Conservation (phyloP, 2,888 invertebrate genomes). For the Harpagoxenus sublaevis region DNA sequence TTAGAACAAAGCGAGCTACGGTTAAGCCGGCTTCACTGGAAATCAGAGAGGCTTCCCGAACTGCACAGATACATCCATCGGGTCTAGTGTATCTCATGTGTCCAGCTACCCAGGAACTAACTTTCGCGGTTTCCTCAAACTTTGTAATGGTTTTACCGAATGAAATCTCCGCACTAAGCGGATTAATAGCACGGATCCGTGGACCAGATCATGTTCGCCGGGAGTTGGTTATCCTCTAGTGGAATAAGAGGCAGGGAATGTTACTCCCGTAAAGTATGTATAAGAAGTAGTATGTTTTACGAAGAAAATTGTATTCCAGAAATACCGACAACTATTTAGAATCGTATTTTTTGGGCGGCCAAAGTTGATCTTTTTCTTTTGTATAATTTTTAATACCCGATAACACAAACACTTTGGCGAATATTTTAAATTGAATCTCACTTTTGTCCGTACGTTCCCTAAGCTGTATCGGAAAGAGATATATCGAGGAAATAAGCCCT, state of each 20-base stretch:
- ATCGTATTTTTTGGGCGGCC: neutral
- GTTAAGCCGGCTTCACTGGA: constrained; percentile 30
- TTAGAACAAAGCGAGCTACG: constrained; percentile 13
- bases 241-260: constrained; percentile 1
- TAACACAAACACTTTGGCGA: neutral
- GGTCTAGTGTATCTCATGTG: constrained; percentile 55
- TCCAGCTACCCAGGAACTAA: constrained; percentile 51
- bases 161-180: constrained; percentile 62
- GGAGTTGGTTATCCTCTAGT: constrained; percentile 31
- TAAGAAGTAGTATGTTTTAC: neutral
- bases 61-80: constrained; percentile 28
- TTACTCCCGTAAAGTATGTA: neutral
- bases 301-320: neutral
- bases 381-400: neutral
- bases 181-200: constrained; percentile 64
- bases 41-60: constrained; percentile 29
- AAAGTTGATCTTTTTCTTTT: neutral
- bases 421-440: constrained; percentile 17
- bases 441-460: neutral
- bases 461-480: neutral
- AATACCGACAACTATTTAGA: neutral
- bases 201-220: constrained; percentile 47
- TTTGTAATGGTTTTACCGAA: constrained; percentile 66
- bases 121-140: constrained; percentile 61
- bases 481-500: constrained; percentile 22